Percentiles rank a stretch among this genome's conserved stretches.
phyloP scores from a whole-genome alignment of 2,113 vertebrate genomes.

The Accipiter virgatus region DNA sequence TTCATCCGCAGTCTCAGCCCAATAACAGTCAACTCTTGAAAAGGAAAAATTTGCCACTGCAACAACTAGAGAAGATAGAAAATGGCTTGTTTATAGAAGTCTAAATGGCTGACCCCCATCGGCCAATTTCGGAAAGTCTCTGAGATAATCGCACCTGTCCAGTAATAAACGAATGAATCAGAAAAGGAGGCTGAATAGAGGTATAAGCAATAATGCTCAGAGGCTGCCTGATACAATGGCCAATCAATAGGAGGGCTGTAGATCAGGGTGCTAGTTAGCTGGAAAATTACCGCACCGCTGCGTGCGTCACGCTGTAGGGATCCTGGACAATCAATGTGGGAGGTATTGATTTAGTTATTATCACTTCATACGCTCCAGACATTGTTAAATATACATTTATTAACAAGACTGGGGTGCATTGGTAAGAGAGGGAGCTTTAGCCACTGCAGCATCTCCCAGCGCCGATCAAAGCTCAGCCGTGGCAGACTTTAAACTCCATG shows the following conservation, averaged over 20 bases:
- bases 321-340: conserved; percentile 76
- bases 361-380: conserved; percentile 76
- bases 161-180: conserved; percentile 72
- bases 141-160: conserved; percentile 61
- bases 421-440: conserved; percentile 47
- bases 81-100: conserved; percentile 56
- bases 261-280: conserved; percentile 76
- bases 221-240: conserved; percentile 69
- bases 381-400: conserved; percentile 80
- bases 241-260: conserved; percentile 75
- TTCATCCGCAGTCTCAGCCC: not conserved
- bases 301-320: conserved; percentile 73
- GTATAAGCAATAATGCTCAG: conserved; percentile 67
- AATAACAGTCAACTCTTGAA: not conserved
- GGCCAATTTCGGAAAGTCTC: conserved; percentile 48
- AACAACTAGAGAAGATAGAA: conserved; percentile 23
- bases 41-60: conserved; percentile 1
- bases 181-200: conserved; percentile 64
- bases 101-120: conserved; percentile 28
- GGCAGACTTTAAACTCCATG: not conserved
- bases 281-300: conserved; percentile 70
- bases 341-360: conserved; percentile 79
- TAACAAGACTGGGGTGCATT: conserved; percentile 65
- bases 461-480: conserved; percentile 18
- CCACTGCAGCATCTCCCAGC: not conserved